phyloP scores from a whole-genome alignment of 2,113 vertebrate genomes.

The Ophthalmolycus amberensis region DNA sequence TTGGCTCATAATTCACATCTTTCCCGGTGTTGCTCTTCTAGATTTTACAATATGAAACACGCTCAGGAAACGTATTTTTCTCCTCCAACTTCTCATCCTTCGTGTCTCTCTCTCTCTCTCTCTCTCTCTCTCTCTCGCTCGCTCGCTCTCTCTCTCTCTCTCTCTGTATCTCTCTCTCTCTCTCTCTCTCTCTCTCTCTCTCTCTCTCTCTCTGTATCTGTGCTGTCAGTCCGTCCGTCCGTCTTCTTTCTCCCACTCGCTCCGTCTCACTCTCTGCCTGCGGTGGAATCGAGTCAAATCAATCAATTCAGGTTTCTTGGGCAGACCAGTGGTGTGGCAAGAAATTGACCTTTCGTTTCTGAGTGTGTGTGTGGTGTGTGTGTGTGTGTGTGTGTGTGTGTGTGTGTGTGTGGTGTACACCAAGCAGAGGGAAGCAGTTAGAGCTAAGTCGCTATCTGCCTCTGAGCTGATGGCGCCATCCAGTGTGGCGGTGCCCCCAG shows the following conservation, averaged over 20 bases:
- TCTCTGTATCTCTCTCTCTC: constrained; percentile 17
- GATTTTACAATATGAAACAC: constrained; percentile 38
- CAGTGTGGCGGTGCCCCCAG: constrained; percentile 59
- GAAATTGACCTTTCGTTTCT: constrained; percentile 81
- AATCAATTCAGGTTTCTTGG: constrained; percentile 83
- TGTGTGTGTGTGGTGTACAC: constrained; percentile 42
- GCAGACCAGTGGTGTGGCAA: constrained; percentile 81
- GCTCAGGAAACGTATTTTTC: constrained; percentile 43
- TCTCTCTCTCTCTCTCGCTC: constrained; percentile 25
- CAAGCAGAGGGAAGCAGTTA: constrained; percentile 64
- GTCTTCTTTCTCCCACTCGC: constrained; percentile 21
- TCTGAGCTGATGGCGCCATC: constrained; percentile 67
- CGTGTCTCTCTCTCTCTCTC: constrained; percentile 9
- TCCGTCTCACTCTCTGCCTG: constrained; percentile 51
- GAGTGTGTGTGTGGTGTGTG: constrained; percentile 29
- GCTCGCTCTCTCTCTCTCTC: constrained; percentile 22
- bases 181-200: constrained; percentile 29
- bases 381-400: constrained; percentile 20
- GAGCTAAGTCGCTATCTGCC: constrained; percentile 68
- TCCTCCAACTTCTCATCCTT: not conserved
- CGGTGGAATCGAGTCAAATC: constrained; percentile 79
- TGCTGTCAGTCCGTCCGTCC: not conserved
- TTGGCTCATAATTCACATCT: constrained; percentile 36
- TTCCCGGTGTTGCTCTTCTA: constrained; percentile 58
- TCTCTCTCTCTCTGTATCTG: constrained; percentile 7